These are phyloP conservation scores for Asarcornis scutulata DNA, from an alignment of 2,113 vertebrate genomes.

Conservation along the genomic window DNA sequence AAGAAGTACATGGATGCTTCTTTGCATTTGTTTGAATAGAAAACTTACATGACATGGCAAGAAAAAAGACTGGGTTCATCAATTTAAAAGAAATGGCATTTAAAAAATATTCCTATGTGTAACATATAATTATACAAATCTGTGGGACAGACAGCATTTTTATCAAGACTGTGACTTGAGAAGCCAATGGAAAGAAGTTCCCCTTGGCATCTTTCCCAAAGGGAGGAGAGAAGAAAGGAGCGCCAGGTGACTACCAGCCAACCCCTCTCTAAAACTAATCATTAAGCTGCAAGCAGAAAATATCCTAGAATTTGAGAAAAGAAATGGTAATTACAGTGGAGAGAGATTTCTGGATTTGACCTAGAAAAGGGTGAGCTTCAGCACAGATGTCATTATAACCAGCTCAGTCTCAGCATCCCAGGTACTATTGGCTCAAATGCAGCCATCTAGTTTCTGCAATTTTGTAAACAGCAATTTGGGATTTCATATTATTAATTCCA, in stretches of 20 bases:
- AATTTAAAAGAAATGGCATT: not conserved
- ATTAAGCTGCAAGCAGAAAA: not conserved
- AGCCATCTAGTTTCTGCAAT: not conserved
- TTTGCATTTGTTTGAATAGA: not conserved
- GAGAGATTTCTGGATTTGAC: not conserved
- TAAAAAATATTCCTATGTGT: not conserved
- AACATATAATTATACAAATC: not conserved
- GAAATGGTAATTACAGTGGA: not conserved
- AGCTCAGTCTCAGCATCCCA: not conserved
- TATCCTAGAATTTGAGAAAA: not conserved
- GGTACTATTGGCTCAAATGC: not conserved
- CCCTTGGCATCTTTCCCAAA: not conserved
- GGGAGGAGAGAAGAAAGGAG: not conserved
- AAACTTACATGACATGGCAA: not conserved
- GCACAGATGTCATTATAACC: not conserved
- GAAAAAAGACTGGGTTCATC: not conserved
- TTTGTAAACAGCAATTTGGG: not conserved
- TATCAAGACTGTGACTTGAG: not conserved
- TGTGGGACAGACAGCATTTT: not conserved
- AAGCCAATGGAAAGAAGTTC: not conserved
- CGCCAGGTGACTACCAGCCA: not conserved
- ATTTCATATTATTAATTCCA: not conserved
- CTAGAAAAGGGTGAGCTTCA: conserved; percentile 5
- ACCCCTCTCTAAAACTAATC: not conserved
- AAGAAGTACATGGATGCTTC: no score